These are phyloP conservation scores for Neodiprion fabricii DNA, from an alignment of 1,140 invertebrate species.

Conservation along the genomic window DNA sequence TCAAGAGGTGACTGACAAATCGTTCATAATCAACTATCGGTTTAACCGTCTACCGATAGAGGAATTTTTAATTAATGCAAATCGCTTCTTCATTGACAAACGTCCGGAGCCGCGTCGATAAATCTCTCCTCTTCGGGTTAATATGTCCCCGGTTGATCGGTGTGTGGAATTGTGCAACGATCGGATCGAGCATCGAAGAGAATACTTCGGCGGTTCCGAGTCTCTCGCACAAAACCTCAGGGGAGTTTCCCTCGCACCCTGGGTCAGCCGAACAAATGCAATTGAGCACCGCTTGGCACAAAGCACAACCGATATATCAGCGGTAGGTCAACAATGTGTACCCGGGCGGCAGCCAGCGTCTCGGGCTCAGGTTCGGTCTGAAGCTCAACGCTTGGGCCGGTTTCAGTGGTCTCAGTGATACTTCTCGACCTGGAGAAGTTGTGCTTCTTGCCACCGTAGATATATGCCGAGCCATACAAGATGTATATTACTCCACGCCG, in stretches of 20 bases:
- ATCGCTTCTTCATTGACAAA: constrained; percentile 3
- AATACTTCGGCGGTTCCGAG: too few relatives aligned
- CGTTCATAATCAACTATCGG: constrained; percentile 1
- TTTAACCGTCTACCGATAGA: not conserved
- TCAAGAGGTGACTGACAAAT: not conserved
- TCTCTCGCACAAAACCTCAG: too few relatives aligned
- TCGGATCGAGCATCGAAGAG: too few relatives aligned
- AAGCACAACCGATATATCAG: constrained; percentile 51
- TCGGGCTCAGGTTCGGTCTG: constrained; percentile 37
- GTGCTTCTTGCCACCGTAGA: constrained; percentile 46
- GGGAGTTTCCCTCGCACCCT: not conserved
- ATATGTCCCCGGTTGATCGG: too few relatives aligned
- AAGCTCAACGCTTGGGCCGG: constrained; percentile 37
- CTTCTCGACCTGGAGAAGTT: constrained; percentile 52
- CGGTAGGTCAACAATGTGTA: constrained; percentile 58
- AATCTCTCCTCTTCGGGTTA: not conserved
- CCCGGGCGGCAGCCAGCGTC: constrained; percentile 32
- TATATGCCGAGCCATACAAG: constrained; percentile 30
- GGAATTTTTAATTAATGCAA: not conserved
- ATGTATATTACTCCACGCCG: constrained; percentile 42
- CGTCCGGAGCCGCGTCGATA: not conserved
- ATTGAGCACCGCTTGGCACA: constrained; percentile 50
- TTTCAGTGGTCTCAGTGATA: constrained; percentile 48
- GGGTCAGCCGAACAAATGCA: not conserved
- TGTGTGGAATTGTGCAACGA: too few relatives aligned